These are phyloP conservation scores for Drosophila percnosoma DNA, from an alignment of 2,888 invertebrate species.

Conservation along the genomic window DNA sequence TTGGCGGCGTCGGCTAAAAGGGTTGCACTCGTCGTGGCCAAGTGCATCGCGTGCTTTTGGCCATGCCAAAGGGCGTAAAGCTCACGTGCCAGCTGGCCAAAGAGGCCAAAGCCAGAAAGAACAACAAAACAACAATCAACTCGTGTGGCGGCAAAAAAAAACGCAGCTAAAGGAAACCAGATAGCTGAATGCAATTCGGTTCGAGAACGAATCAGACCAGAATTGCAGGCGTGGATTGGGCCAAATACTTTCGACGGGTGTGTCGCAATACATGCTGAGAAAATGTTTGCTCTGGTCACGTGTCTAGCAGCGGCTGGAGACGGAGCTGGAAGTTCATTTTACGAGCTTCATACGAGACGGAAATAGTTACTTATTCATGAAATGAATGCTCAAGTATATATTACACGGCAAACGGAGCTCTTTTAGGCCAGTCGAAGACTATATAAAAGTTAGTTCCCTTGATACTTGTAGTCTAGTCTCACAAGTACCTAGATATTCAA, in stretches of 20 bases:
- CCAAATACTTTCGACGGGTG: conserved; percentile 29
- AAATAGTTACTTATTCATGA: conserved; percentile 47
- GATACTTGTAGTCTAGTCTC: not conserved
- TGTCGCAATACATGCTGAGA: conserved; percentile 52
- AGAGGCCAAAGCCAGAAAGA: conserved; percentile 60
- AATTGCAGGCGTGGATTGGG: conserved; percentile 46
- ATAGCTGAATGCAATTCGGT: conserved; percentile 27
- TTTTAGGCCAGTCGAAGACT: not conserved
- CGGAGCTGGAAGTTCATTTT: conserved; percentile 10
- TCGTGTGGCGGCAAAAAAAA: conserved; percentile 23
- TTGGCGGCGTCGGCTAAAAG: conserved; percentile 4
- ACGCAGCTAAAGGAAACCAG: conserved; percentile 7
- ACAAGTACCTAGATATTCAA: not conserved
- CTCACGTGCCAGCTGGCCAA: conserved; percentile 49
- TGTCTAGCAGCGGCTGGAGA: conserved; percentile 34
- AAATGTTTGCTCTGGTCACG: conserved; percentile 58
- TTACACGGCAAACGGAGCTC: not conserved
- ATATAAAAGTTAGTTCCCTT: not conserved
- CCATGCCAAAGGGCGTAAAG: conserved; percentile 47
- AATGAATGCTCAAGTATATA: conserved; percentile 16
- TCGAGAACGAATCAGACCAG: conserved; percentile 30
- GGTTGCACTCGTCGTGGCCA: conserved; percentile 64
- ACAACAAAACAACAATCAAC: conserved; percentile 38
- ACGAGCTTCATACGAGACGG: conserved; percentile 27
- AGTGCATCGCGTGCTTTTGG: conserved; percentile 76